Evolutionary conservation across 1,140 invertebrate species (phyloP).

Genomic region (Pachyrhynchus sulphureomaculatus): DNA sequence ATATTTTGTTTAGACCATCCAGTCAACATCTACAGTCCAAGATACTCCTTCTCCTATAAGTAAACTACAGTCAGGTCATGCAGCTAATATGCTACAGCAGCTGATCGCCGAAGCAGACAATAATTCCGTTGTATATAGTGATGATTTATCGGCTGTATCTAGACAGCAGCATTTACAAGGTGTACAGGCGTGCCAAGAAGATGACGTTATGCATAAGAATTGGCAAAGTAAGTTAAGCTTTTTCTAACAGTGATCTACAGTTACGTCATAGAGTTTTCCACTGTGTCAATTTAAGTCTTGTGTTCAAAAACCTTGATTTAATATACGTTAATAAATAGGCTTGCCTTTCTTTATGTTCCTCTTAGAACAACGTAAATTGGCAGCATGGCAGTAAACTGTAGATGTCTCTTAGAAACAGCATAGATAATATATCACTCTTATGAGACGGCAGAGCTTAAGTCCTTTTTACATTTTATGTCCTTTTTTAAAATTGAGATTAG

Average conservation of each 20-base stretch:
- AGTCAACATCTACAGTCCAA: constrained; percentile 45
- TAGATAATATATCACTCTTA: too few relatives aligned
- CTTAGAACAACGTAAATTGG: too few relatives aligned
- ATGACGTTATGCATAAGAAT: constrained; percentile 87
- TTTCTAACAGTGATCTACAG: too few relatives aligned
- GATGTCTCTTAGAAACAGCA: too few relatives aligned
- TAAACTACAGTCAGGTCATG: constrained; percentile 47
- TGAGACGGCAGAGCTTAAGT: too few relatives aligned
- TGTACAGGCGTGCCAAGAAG: constrained; percentile 79
- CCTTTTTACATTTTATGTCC: too few relatives aligned
- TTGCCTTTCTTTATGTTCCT: too few relatives aligned
- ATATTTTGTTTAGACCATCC: too few relatives aligned
- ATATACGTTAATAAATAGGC: too few relatives aligned
- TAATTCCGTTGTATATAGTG: constrained; percentile 89
- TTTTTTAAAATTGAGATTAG: too few relatives aligned
- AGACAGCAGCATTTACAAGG: constrained; percentile 80
- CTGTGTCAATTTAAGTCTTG: neutral
- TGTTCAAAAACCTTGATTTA: neutral
- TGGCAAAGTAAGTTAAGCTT: constrained; percentile 83
- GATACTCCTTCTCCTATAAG: constrained; percentile 60
- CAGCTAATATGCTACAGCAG: constrained; percentile 82
- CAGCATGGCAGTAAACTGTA: neutral
- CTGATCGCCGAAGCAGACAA: constrained; percentile 94
- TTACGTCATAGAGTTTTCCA: too few relatives aligned
- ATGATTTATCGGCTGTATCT: constrained; percentile 76